Evolutionary conservation across 2,888 invertebrate genomes (phyloP), one percentile per base, ranked within the genome.

Genomic region (Aphidius colemani): DNA sequence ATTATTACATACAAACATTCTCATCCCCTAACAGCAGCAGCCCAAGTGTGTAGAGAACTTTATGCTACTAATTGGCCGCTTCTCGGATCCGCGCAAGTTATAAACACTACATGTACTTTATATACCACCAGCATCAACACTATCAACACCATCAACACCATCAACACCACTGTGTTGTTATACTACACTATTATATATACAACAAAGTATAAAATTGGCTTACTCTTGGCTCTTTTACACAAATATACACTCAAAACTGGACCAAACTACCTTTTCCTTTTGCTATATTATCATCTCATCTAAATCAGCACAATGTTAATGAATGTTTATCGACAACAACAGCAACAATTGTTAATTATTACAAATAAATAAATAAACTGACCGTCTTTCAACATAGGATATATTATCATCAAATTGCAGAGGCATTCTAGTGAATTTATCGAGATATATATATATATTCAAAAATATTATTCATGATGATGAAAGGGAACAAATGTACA

Each of bases 1-100:
- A 81, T 82, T 81, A 80, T 79, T 80, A 79, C 80, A 78, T 79
- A 81, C 81, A 81, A 81, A 81, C 80, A 82, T 78, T 75, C 74
- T 67, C 64, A 64, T 56, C 59, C 59, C 65, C 59, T n/a, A n/a
- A n/a, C 46, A 5, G 30, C 2, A 30, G 5, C 50, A 66, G 66
- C 60, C 76, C 75, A 72, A 73, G 72, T 71, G 73, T 74, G 75
- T 72, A 75, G 76, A 77, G 72, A 75, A 81, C 81, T 81, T 81
- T 81, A 78, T 80, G 78, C 78, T 80, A 77, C 81, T 82, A 82
- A 82, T 82, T 82, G 82, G 81, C 81, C 79, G 30, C 30, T 78
- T 76, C 80, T 78, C 79, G 74, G 76, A 57, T 41, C 57, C 51
- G 74, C 77, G 76, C 78, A 78, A 80, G 79, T 80, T 79, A 81